phyloP scores from a whole-genome alignment of 2,113 vertebrate species.

The Sarotherodon lohbergeri region DNA sequence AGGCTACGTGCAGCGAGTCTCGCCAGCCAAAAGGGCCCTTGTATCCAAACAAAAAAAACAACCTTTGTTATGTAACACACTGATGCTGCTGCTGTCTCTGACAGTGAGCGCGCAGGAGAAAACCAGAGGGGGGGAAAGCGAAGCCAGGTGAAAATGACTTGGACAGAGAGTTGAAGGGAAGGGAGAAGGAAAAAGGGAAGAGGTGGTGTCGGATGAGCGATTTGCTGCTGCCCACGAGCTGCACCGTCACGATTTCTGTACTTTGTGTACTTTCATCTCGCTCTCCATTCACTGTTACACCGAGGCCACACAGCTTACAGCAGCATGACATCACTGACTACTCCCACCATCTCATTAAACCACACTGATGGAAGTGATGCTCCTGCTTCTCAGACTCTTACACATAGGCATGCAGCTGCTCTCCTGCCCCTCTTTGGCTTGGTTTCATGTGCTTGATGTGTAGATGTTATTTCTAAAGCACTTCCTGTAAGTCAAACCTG shows the following conservation, averaged over 20 bases:
- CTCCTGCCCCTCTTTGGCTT: neutral
- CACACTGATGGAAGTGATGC: slow-evolving; percentile 28
- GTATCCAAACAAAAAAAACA: slow-evolving; percentile 38
- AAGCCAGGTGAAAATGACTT: neutral
- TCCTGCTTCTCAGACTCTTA: slow-evolving; percentile 7
- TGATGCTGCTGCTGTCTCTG: slow-evolving; percentile 46
- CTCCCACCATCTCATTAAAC: slow-evolving; percentile 22
- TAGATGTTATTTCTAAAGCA: neutral
- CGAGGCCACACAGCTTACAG: slow-evolving; percentile 15
- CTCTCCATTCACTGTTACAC: slow-evolving; percentile 12
- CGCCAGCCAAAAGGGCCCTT: slow-evolving; percentile 51
- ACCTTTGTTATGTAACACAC: slow-evolving; percentile 67
- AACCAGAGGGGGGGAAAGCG: neutral
- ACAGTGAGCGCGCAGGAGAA: slow-evolving; percentile 21
- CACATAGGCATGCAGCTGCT: neutral
- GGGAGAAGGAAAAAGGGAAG: neutral
- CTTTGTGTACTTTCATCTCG: slow-evolving; percentile 26
- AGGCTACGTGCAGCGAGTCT: slow-evolving; percentile 41
- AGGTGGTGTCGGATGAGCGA: neutral
- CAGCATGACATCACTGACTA: slow-evolving; percentile 59
- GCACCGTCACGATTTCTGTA: slow-evolving; percentile 7
- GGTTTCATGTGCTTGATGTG: neutral
- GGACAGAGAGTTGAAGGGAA: neutral
- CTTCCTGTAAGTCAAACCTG: neutral
- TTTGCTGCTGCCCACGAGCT: neutral